Evolutionary conservation across 2,797 vertebrate genomes (phyloP), one percentile per base, ranked within the genome.

Genomic region (Tolypeutes matacus): DNA sequence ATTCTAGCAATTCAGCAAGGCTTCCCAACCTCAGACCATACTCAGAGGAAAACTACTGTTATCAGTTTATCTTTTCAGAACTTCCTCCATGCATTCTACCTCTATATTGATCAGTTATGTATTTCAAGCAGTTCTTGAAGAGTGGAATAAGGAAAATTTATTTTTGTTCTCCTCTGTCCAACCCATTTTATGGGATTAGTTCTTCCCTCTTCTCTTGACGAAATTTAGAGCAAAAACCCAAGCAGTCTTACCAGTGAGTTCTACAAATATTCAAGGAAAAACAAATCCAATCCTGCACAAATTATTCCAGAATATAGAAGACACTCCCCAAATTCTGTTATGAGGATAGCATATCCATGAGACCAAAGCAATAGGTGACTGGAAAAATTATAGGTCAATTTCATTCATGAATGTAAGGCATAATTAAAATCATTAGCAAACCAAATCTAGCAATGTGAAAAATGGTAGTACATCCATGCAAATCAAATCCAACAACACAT

Each of bases 181-280:
- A 29, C 7, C 36, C 36, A 67, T 67, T 58, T 58, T n/a, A n/a
- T 56, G 31, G 10, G 46, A 10, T 34, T 64, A 51, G 13, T 80
- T 86, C 34, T 86, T 85, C 15, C 29, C 15, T 42, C 39, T 75
- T 93, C 25, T 23, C 29, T 88, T 23, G 49, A 36, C 56, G 36
- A 73, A 81, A 88, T 88, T 75, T 82, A 88, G 5, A 67, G 31
- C 58, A 75, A 56, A 82, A 14, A 14, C 42, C 34, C 18, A 51
- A 46, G 29, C 53, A 75, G 58, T 75, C 9, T 46, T 46, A 46
- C 46, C 46, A 46, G 46, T 11, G 29, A 75, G 58, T 56, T 93
- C 34, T 82, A 75, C 46, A 46, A 93, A 75, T 56, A 75, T 25
- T 87, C 34, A 72, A 72, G 21, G 29, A 82, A 75, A 86, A 88